These are phyloP conservation scores for Peromyscus attwateri DNA, from an alignment of 2,797 vertebrate genomes.

Conservation along the genomic window DNA sequence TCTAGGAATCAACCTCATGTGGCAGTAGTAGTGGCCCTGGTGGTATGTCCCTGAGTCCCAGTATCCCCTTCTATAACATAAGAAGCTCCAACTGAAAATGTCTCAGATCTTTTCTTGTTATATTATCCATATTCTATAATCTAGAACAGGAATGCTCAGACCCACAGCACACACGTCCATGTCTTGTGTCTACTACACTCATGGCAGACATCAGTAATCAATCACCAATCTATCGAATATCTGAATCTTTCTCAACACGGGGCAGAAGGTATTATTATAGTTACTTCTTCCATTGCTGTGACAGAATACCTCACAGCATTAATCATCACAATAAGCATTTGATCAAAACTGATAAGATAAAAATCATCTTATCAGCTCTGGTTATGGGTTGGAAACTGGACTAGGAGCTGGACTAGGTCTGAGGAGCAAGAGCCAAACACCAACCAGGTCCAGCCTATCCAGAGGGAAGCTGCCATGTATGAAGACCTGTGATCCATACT, in stretches of 20 bases:
- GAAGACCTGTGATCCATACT: not conserved
- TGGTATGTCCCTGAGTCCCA: not conserved
- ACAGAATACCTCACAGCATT: not conserved
- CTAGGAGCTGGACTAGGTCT: not conserved
- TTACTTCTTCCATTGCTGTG: not conserved
- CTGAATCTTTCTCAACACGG: not conserved
- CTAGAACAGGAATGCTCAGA: not conserved
- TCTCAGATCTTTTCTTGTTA: not conserved
- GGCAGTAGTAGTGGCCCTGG: not conserved
- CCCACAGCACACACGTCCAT: rapidly evolving
- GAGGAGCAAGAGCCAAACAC: not conserved
- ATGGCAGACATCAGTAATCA: constrained; percentile 28
- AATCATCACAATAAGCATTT: not conserved
- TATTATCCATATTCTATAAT: not conserved
- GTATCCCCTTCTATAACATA: not conserved
- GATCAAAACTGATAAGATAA: not conserved
- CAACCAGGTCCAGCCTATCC: not conserved
- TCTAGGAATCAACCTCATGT: rapidly evolving
- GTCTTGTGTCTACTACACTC: not conserved
- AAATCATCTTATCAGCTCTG: not conserved
- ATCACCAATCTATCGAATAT: not conserved
- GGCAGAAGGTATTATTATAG: not conserved
- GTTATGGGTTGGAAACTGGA: not conserved
- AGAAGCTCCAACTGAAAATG: not conserved
- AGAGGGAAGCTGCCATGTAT: rapidly evolving